phyloP scores from a whole-genome alignment of 1,140 invertebrate species.

The Drosophila repleta region DNA sequence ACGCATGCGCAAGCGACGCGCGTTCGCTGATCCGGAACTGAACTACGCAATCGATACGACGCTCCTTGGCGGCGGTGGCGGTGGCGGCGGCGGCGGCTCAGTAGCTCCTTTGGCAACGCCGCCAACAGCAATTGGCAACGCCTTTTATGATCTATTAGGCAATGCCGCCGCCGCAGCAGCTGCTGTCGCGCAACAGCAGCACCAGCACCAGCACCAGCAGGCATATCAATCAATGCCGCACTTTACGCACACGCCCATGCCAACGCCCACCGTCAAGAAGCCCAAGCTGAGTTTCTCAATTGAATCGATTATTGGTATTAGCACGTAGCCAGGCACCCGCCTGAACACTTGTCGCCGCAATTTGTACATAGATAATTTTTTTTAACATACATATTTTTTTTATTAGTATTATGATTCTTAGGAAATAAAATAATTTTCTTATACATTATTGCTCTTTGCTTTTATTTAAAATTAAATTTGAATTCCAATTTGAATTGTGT shows the following conservation, averaged over 20 bases:
- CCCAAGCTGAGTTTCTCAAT: slow-evolving; percentile 86
- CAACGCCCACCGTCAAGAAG: slow-evolving; percentile 64
- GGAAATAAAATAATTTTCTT: slow-evolving; percentile 33
- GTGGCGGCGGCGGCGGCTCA: not conserved
- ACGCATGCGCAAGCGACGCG: slow-evolving; percentile 85
- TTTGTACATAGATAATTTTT: slow-evolving; percentile 30
- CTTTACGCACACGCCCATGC: slow-evolving; percentile 59
- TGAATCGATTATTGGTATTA: slow-evolving; percentile 86
- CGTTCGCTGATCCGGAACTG: slow-evolving; percentile 86
- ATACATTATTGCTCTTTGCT: not conserved
- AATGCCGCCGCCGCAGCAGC: slow-evolving; percentile 52
- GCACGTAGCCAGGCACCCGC: slow-evolving; percentile 54
- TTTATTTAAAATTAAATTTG: too few relatives aligned
- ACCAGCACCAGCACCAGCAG: slow-evolving; percentile 25
- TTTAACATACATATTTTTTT: slow-evolving; percentile 34
- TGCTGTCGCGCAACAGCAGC: slow-evolving; percentile 40
- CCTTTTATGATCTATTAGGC: slow-evolving; percentile 58
- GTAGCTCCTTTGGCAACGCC: slow-evolving; percentile 28
- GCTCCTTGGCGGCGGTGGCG: slow-evolving; percentile 42
- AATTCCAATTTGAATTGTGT: too few relatives aligned
- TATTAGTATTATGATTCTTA: slow-evolving; percentile 30
- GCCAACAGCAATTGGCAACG: slow-evolving; percentile 46
- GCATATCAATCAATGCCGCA: slow-evolving; percentile 46
- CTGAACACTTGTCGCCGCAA: not conserved
- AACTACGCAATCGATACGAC: slow-evolving; percentile 82